Evolutionary conservation across 2,888 invertebrate species (phyloP).

Genomic region (Ypsolopha scabrella): DNA sequence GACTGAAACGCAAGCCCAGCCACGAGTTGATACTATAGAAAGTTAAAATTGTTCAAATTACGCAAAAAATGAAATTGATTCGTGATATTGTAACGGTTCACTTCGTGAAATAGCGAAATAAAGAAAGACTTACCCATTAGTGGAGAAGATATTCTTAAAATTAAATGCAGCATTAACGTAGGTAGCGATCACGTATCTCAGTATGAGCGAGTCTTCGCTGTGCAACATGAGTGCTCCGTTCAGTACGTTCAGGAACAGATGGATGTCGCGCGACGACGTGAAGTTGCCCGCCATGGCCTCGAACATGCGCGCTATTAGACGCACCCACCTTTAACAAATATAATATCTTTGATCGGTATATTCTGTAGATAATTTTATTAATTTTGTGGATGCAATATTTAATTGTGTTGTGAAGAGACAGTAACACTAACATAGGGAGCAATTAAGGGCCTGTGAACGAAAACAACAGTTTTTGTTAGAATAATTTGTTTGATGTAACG

Average conservation of each 20-base stretch:
- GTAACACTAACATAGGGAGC: too few species aligned
- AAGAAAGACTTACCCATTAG: slow-evolving; percentile 80
- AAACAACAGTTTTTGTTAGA: too few species aligned
- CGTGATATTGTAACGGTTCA: too few species aligned
- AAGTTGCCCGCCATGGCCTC: slow-evolving; percentile 98
- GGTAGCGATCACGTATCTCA: slow-evolving; percentile 96
- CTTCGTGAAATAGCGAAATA: neutral
- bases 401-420: neutral
- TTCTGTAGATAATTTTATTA: too few species aligned
- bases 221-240: slow-evolving; percentile 97
- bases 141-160: slow-evolving; percentile 98
- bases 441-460: too few species aligned
- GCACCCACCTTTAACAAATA: slow-evolving; percentile 80
- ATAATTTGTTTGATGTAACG: too few species aligned
- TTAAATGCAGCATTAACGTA: slow-evolving; percentile 98
- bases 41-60: too few species aligned
- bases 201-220: slow-evolving; percentile 95
- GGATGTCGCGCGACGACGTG: slow-evolving; percentile 96
- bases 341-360: neutral
- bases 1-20: too few species aligned
- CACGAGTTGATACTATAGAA: too few species aligned
- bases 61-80: too few species aligned
- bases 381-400: too few species aligned
- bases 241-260: slow-evolving; percentile 96
- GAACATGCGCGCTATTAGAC: slow-evolving; percentile 95